Percentiles rank a stretch among this genome's conserved stretches.
Evolutionary conservation across 1,140 invertebrate genomes (phyloP).

Genomic region (Musca vetustissima): DNA sequence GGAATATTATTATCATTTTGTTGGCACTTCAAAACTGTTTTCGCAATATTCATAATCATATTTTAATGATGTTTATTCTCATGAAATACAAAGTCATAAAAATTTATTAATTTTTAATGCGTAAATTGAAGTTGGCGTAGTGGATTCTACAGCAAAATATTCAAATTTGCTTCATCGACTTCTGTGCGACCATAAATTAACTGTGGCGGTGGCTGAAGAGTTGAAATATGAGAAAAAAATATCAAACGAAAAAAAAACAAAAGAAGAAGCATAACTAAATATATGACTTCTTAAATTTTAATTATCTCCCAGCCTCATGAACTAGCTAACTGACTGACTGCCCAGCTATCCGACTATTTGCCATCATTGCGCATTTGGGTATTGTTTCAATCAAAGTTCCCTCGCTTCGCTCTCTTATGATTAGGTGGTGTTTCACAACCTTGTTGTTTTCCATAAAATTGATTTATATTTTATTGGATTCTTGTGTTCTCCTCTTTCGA

Average conservation of each 20-base stretch:
- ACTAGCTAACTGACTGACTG: neutral
- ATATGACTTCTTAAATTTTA: constrained; percentile 7
- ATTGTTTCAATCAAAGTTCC: neutral
- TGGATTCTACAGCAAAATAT: no score
- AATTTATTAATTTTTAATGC: constrained; percentile 17
- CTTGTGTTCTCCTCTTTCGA: neutral
- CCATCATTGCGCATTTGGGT: neutral
- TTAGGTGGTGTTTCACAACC: constrained; percentile 6
- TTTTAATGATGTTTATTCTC: constrained; percentile 19
- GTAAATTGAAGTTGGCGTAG: neutral
- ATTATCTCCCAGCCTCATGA: neutral
- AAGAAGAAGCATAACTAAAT: neutral
- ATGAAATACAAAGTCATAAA: constrained; percentile 19
- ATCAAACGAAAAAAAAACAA: neutral
- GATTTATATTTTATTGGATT: constrained; percentile 22
- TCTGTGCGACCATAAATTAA: neutral
- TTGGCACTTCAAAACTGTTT: neutral
- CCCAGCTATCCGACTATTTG: no score
- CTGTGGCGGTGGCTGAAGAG: no score
- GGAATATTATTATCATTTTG: neutral
- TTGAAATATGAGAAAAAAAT: neutral
- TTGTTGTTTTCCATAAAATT: constrained; percentile 21
- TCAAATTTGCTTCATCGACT: no score
- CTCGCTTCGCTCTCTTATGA: neutral
- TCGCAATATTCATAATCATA: constrained; percentile 19